Conservation (phyloP, 2,888 invertebrate species). For the Gisinianus flammeolus region DNA sequence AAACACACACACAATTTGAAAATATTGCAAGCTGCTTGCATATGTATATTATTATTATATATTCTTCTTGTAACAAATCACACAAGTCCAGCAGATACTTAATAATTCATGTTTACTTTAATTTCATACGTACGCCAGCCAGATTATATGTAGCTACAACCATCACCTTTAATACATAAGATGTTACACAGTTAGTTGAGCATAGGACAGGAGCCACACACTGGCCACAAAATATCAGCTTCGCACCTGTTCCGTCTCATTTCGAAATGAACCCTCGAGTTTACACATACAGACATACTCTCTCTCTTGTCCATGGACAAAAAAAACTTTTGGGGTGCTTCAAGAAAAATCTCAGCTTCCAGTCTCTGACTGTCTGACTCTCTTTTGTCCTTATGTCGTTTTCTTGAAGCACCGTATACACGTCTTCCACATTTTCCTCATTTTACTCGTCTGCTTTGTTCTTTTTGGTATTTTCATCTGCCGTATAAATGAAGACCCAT, state of each 20-base stretch:
- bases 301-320: no score
- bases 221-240: constrained; percentile 14
- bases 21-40: not conserved
- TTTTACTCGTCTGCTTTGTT: constrained; percentile 11
- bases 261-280: constrained; percentile 18
- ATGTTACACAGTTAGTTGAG: not conserved
- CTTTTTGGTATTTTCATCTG: constrained; percentile 33
- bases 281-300: not conserved
- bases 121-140: not conserved
- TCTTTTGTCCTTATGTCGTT: constrained; percentile 16
- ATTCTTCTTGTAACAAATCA: not conserved
- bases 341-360: constrained; percentile 28
- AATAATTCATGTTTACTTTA: not conserved
- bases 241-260: constrained; percentile 37
- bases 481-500: constrained; percentile 11
- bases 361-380: not conserved
- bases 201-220: not conserved
- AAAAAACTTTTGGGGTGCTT: constrained; percentile 4
- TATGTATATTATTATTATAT: not conserved
- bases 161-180: not conserved
- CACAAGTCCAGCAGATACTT: not conserved
- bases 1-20: not conserved
- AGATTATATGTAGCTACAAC: not conserved
- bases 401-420: constrained; percentile 5
- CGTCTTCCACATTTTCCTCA: not conserved